Evolutionary conservation across 1,140 invertebrate genomes (phyloP), one percentile per base, ranked within the genome.

Genomic region (Linepithema humile): DNA sequence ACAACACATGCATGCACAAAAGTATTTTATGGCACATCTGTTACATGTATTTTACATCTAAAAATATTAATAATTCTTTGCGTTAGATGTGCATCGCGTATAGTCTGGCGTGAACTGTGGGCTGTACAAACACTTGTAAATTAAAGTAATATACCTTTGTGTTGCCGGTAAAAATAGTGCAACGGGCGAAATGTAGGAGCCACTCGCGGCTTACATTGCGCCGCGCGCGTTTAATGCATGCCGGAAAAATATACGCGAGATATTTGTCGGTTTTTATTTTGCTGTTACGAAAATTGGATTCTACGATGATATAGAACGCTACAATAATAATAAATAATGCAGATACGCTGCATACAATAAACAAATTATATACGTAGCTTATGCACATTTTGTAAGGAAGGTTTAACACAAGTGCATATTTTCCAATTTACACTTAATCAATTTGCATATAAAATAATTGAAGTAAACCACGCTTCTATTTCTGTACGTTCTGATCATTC

Each of bases 221-320:
- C 75, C 48, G 62, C 50, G 57, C 73, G 17, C 64, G 48, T 80
- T 80, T 80, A 80, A 80, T 80, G 75, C 48, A 70, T 15, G 20
- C 35, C 38, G 45, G 48, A 65, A 55, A 69, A 80, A 70, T 80
- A 80, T 70, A 64, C 75, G 62, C 75, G 48, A 55, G 50, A n/a
- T 57, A 70, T 35, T 80, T 80, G 75, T 69, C 75, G 64, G 64
- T 57, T 80, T 80, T 80, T 70, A 70, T 80, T 70, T n/a, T 48
- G 64, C 65, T 70, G 75, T 80, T 80, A 80, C 48, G 64, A 80
- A 78, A 80, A 80, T 80, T 80, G 64, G 48, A 80, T 80, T 43
- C 64, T 40, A 69, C 75, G 48, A 70, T 80, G 75, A 80, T 70
- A 12, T 55, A 80, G 64, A 32, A 55, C n/a, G 12, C 35, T 23